A percentile compares a stretch with the other conserved stretches of the same genome.
Conservation (phyloP, 2,888 invertebrate species). For the Eupithecia subumbrata region DNA sequence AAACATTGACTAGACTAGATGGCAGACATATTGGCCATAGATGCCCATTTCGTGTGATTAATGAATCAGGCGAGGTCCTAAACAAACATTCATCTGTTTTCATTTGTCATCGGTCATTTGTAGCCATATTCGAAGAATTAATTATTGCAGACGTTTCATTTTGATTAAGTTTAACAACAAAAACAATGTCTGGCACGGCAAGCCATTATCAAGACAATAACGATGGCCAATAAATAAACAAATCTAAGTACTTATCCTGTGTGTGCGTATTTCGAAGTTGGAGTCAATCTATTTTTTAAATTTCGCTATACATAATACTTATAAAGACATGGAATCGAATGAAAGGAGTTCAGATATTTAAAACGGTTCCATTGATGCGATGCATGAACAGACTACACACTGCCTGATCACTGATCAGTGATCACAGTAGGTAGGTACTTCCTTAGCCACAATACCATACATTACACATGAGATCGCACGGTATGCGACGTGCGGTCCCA, state of each 20-base stretch:
- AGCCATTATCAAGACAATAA: not conserved
- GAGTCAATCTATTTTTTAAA: not conserved
- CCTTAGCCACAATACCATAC: constrained; percentile 7
- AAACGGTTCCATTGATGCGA: not conserved
- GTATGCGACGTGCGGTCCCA: constrained; percentile 27
- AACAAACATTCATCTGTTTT: constrained; percentile 38
- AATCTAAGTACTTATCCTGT: not conserved
- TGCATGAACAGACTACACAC: not conserved
- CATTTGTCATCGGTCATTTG: constrained; percentile 36
- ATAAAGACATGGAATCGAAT: not conserved
- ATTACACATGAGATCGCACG: constrained; percentile 18
- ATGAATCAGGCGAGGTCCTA: constrained; percentile 28
- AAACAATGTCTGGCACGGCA: not conserved
- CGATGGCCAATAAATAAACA: not conserved
- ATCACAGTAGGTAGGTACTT: not conserved
- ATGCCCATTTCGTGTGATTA: constrained; percentile 12
- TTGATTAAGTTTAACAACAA: not conserved
- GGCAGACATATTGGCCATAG: constrained; percentile 6
- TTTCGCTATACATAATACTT: not conserved
- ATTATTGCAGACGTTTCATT: not conserved
- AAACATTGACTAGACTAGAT: not conserved
- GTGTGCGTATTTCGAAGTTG: not conserved
- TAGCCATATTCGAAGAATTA: constrained; percentile 6
- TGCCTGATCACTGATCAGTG: not conserved
- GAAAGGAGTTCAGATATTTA: not conserved